Base-by-base conservation (phyloP, 2,888 invertebrate species). In the Odontothrips loti region DNA sequence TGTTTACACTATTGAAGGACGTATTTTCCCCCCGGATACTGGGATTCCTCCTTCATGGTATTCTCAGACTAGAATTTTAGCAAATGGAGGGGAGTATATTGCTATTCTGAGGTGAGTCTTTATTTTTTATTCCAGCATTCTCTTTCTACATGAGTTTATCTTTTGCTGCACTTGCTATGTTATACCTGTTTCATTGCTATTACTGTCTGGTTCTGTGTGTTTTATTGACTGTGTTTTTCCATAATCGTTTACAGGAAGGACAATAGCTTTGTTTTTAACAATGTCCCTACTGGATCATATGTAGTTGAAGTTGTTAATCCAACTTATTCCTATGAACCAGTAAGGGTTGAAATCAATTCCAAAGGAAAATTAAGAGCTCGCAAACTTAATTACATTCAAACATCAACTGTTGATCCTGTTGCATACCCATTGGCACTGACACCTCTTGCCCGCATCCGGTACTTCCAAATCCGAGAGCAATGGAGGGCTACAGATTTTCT, bases 401-500 rank as follows among this genome's bases (percentile, higher is more conserved):
- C 96, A 0, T 94, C 95, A 0, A 93, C 95, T 86, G 94, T 98
- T 0, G 91, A 94, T 82, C 96, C 96, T 88, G 92, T 98, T 81
- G 93, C 95, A 0, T 99, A 99, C 88, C 99, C 99, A 1, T 89
- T 99, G 79, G 93, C 94, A 87, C 90, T 99, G 89, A 95, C 96
- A 86, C 92, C 96, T 0, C 86, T 95, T 29, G 93, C 94, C 20
- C 93, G 91, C 84, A 93, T 93, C 84, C 92, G 93, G 84, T 96
- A 96, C 88, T 99, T 99, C 89, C 97, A 98, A 90, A 90, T 93
- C 27, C 90, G 99, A 79, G 99, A 99, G 87, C 97, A 98, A 86
- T 98, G 98, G 98, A 91, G 98, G 86, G 89, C 98, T 17, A 98
- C 98, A 0, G 99, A 99, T 89, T 95, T 99, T 88, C 88, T 99